Evolutionary conservation across 2,797 vertebrate genomes (phyloP).

Genomic region (Urocyon cinereoargenteus): DNA sequence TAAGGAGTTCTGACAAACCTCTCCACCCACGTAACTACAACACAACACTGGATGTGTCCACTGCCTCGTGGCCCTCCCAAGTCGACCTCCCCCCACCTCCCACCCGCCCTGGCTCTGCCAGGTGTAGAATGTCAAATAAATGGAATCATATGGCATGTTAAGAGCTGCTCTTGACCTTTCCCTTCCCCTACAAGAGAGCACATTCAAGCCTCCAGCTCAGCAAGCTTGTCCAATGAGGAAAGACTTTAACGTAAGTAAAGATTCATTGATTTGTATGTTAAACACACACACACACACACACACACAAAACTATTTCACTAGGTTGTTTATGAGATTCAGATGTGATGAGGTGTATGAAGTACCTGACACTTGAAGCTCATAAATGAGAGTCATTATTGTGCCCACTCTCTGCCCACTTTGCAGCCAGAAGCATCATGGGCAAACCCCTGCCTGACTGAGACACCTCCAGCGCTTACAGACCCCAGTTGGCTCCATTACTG

Average conservation of each 20-base stretch:
- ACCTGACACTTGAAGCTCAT: not conserved
- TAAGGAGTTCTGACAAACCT: not conserved
- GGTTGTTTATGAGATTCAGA: not conserved
- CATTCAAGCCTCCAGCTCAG: not conserved
- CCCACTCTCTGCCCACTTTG: not conserved
- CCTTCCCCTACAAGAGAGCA: not conserved
- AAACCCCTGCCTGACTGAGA: not conserved
- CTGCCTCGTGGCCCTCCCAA: no score
- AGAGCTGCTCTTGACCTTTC: not conserved
- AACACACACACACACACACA: no score
- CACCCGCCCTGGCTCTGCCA: not conserved
- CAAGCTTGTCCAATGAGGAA: not conserved
- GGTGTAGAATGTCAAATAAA: not conserved
- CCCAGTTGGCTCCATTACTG: not conserved
- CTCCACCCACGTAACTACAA: accelerated
- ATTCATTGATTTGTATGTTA: not conserved
- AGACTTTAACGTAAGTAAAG: not conserved
- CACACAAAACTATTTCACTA: not conserved
- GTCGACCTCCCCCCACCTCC: not conserved
- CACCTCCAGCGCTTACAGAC: not conserved
- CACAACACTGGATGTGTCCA: not conserved
- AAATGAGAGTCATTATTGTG: not conserved
- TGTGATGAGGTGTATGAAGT: not conserved
- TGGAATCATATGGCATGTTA: not conserved
- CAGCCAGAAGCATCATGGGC: not conserved